Evolutionary conservation across 2,113 vertebrate species (phyloP), one percentile per base, ranked within the genome.

Genomic region (Cairina moschata): DNA sequence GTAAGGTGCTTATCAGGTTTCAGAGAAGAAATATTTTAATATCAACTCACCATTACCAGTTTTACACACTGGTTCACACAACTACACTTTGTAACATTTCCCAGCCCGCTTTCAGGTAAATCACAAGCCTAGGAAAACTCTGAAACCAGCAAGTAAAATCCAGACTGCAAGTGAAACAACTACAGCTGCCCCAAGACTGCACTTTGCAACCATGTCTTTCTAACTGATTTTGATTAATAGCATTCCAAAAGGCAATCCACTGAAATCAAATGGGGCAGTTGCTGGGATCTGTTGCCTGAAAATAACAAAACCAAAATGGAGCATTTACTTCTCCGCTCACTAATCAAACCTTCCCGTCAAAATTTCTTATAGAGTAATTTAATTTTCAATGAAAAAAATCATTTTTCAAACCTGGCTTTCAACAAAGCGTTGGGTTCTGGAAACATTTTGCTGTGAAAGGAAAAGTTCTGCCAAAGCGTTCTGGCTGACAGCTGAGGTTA

Each of bases 391-490:
- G 12, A 4, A 63, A 78, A 60, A 54, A 34, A 29, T 42, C 2
- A 38, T 42, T 81, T 95, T 83, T 88, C 59, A 81, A 85, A 52
- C 13, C 44, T 21, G 62, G 67, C 67, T 92, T 83, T 92, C 72
- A 69, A 54, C 10, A 14, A 38, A 50, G 15, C 13, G 44, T 62
- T 82, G 81, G 86, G 55, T 62, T 69, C 75, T 83, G 63, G 87
- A 79, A 82, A 90, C 71, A 60, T 46, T 93, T 69, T 80, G 63
- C 40, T 80, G 15, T 34, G 63, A 48, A 74, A 93, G 69, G 36
- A 68, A 29, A 66, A 76, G 28, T 74, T 82, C 69, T 63, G 95
- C 90, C 85, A 88, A 72, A 86, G 25, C 17, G 7, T 46, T 88
- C 31, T 90, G 88, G 46, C 90, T 77, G 76, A 38, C 23, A 78